phyloP scores from a whole-genome alignment of 2,113 vertebrate genomes.

The Nematolebias whitei region DNA sequence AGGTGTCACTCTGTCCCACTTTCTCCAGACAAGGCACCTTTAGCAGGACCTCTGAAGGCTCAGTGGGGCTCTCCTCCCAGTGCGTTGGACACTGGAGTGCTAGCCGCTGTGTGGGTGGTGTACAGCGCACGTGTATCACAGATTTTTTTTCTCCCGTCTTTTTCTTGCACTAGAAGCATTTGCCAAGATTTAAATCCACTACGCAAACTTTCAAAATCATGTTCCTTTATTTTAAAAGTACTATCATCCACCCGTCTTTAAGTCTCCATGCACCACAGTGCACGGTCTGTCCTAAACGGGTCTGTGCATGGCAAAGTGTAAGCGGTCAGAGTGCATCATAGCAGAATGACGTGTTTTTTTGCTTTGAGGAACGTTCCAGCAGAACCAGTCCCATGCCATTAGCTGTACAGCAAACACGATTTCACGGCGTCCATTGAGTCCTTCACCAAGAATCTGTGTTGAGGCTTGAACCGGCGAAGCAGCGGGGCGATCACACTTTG shows the following conservation, averaged over 20 bases:
- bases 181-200: neutral
- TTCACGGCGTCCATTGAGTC: constrained; percentile 73
- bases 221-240: too few relatives aligned
- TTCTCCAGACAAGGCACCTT: constrained; percentile 47
- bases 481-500: constrained; percentile 80
- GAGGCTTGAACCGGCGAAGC: constrained; percentile 77
- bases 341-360: constrained; percentile 61
- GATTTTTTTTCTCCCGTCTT: constrained; percentile 1
- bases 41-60: constrained; percentile 32
- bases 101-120: constrained; percentile 27
- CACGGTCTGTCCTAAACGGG: constrained; percentile 22
- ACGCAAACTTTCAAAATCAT: neutral
- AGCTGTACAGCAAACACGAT: constrained; percentile 73
- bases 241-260: neutral
- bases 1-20: constrained; percentile 46
- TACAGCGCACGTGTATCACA: constrained; percentile 5
- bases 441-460: constrained; percentile 74
- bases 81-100: constrained; percentile 1
- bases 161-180: constrained; percentile 1
- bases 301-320: constrained; percentile 39
- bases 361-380: constrained; percentile 67
- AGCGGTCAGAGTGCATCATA: constrained; percentile 64
- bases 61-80: constrained; percentile 17
- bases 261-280: neutral
- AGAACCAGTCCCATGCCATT: constrained; percentile 70